Conservation (phyloP, 2,113 vertebrate species). For the Triplophysa dalaica region DNA sequence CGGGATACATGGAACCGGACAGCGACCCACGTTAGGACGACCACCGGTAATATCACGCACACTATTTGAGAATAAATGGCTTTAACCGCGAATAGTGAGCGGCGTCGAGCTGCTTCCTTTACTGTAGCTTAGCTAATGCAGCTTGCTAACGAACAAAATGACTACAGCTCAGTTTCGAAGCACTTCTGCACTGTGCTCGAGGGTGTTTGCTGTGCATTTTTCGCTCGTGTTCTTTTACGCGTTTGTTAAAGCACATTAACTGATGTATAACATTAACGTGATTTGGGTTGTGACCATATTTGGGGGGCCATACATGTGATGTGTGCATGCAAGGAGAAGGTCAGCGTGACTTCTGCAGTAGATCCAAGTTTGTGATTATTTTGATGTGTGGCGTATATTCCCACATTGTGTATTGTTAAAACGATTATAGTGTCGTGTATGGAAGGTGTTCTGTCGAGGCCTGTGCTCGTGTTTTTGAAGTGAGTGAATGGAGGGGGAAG, state of each 20-base stretch:
- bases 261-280: not conserved
- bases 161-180: not conserved
- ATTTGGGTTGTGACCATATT: not conserved
- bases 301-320: not conserved
- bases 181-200: not conserved
- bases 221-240: not conserved
- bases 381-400: too few relatives aligned
- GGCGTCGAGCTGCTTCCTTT: not conserved
- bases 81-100: not conserved
- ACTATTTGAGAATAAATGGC: not conserved
- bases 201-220: not conserved
- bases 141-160: not conserved
- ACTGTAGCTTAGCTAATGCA: not conserved
- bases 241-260: not conserved
- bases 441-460: not conserved
- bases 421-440: not conserved
- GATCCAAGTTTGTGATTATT: too few relatives aligned
- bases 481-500: not conserved
- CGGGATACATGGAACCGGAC: slow-evolving; percentile 54
- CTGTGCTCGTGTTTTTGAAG: not conserved
- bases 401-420: too few relatives aligned
- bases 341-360: not conserved
- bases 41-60: slow-evolving; percentile 61
- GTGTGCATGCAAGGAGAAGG: not conserved
- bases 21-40: slow-evolving; percentile 55